phyloP scores from a whole-genome alignment of 2,888 invertebrate species.

The Patella ulyssiponensis region DNA sequence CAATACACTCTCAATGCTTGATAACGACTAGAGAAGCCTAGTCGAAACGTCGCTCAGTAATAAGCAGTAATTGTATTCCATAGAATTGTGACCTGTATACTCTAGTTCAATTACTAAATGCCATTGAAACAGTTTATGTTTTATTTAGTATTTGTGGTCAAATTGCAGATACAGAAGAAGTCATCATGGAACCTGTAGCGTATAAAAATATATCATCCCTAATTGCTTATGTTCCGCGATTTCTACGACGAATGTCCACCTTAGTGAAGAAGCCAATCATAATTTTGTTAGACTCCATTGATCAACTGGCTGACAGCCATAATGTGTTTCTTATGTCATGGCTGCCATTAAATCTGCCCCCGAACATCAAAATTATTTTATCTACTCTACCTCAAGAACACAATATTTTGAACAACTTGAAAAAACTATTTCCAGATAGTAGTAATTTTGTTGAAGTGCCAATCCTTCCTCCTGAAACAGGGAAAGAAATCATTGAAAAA shows the following conservation, averaged over 20 bases:
- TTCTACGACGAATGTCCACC: constrained; percentile 51
- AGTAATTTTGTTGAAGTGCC: constrained; percentile 56
- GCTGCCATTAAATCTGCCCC: constrained; percentile 60
- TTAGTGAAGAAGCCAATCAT: constrained; percentile 53
- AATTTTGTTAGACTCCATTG: constrained; percentile 66
- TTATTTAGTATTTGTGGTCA: constrained; percentile 56
- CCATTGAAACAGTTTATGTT: no score
- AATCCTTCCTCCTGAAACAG: constrained; percentile 51
- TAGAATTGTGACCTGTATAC: no score
- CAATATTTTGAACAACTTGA: constrained; percentile 51
- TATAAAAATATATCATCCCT: constrained; percentile 53
- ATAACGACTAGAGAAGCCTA: no score
- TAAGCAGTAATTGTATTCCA: no score
- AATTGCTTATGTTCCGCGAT: constrained; percentile 54
- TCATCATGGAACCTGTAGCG: constrained; percentile 60
- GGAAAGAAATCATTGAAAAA: constrained; percentile 52
- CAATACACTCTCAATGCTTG: no score
- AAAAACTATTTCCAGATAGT: constrained; percentile 44
- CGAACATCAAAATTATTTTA: constrained; percentile 59
- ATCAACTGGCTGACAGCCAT: constrained; percentile 56
- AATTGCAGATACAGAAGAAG: constrained; percentile 49
- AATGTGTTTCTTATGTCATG: constrained; percentile 59
- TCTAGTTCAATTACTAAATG: no score
- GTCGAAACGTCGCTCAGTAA: no score
- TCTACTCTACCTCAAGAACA: constrained; percentile 60